These are phyloP conservation scores for Oligia latruncula DNA, from an alignment of 2,888 invertebrate genomes.

Conservation along the genomic window DNA sequence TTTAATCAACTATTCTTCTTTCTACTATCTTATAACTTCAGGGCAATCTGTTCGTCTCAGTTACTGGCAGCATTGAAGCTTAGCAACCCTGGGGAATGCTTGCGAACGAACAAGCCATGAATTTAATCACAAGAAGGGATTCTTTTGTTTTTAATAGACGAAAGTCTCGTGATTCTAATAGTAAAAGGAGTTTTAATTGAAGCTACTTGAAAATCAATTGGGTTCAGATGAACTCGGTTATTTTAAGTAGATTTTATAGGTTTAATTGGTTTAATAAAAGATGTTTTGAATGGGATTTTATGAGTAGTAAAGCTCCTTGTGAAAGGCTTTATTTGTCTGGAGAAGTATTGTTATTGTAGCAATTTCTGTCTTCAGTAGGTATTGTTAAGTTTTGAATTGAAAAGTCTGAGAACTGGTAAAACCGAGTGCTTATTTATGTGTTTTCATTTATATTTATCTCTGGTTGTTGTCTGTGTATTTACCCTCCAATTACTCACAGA, in stretches of 20 bases:
- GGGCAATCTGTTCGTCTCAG: conserved; percentile 39
- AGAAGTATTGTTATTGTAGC: background rate
- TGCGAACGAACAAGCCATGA: conserved; percentile 28
- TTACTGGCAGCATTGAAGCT: conserved; percentile 51
- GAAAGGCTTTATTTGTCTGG: conserved; percentile 18
- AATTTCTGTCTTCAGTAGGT: background rate
- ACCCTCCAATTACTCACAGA: background rate
- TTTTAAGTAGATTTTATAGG: conserved; percentile 3
- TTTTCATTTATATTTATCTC: background rate
- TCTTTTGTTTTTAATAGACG: conserved; percentile 39
- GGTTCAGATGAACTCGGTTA: conserved; percentile 11
- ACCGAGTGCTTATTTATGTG: background rate
- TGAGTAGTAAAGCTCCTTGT: conserved; percentile 1
- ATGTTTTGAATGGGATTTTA: conserved; percentile 29
- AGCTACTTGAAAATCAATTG: conserved; percentile 29
- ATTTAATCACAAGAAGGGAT: conserved; percentile 56
- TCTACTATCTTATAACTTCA: conserved; percentile 30
- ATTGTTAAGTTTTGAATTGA: background rate
- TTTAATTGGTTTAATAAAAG: conserved; percentile 7
- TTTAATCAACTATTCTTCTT: conserved; percentile 32
- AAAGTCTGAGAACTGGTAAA: background rate
- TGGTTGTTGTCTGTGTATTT: background rate
- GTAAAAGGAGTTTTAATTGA: conserved; percentile 45
- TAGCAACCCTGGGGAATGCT: conserved; percentile 51
- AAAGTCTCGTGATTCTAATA: conserved; percentile 25